Evolutionary conservation across 2,797 vertebrate genomes (phyloP).

Genomic region (Kryptopterus vitreolus): DNA sequence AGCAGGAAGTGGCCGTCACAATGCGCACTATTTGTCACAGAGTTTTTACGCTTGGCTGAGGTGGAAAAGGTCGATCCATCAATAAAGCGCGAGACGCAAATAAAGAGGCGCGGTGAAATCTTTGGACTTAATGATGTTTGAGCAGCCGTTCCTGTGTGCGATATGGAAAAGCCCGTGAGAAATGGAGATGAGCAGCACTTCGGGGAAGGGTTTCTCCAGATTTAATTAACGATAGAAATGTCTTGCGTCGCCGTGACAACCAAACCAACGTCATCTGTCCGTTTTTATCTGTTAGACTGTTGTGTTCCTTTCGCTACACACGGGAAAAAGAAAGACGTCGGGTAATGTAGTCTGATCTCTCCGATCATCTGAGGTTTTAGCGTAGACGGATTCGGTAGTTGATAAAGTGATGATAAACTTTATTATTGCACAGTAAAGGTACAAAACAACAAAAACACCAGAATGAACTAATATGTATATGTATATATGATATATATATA

Average conservation of each 20-base stretch:
- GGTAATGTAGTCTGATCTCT: not conserved
- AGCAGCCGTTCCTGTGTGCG: no score
- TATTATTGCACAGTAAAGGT: no score
- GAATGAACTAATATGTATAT: no score
- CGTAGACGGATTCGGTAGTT: not conserved
- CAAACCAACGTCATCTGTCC: not conserved
- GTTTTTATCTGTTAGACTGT: not conserved
- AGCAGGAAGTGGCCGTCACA: conserved; percentile 43
- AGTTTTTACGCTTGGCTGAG: conserved; percentile 15
- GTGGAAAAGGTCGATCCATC: conserved; percentile 8
- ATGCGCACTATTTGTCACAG: conserved; percentile 4
- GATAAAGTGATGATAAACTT: not conserved
- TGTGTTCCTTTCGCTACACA: no score
- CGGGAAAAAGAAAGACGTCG: not conserved
- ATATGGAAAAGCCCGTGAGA: not conserved
- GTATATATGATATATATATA: no score
- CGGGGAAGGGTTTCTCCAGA: not conserved
- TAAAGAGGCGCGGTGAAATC: not conserved
- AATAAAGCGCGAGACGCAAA: not conserved
- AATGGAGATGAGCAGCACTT: not conserved
- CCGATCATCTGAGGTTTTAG: not conserved
- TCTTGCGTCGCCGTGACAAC: not conserved
- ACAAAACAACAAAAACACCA: no score
- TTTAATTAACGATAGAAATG: not conserved
- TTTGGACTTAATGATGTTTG: not conserved